Evolutionary conservation across 2,113 vertebrate genomes (phyloP).

Genomic region (Gadus macrocephalus): DNA sequence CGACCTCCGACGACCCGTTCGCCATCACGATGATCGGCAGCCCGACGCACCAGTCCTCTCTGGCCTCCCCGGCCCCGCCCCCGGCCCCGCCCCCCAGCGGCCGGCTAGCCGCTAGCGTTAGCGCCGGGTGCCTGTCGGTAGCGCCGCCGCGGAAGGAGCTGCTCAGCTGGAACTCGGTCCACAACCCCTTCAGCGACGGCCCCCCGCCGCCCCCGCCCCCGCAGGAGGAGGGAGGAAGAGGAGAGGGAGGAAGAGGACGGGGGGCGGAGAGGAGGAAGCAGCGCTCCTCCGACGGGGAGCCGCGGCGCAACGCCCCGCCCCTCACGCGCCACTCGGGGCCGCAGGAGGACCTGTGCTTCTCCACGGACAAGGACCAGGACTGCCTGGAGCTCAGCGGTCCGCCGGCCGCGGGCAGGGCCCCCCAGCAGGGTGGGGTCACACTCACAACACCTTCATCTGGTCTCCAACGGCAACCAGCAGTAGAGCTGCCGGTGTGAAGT

Average conservation of each 20-base stretch:
- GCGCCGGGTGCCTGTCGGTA: constrained; percentile 35
- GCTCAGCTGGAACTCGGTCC: constrained; percentile 69
- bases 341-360: constrained; percentile 73
- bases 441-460: too few species aligned
- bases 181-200: constrained; percentile 71
- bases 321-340: constrained; percentile 72
- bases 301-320: constrained; percentile 64
- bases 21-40: constrained; percentile 77
- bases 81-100: constrained; percentile 24
- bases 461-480: too few species aligned
- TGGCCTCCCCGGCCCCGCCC: constrained; percentile 48
- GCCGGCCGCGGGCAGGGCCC: constrained; percentile 33
- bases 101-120: constrained; percentile 12
- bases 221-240: constrained; percentile 48
- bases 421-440: constrained; percentile 47
- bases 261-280: constrained; percentile 56
- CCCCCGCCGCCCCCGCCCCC: constrained; percentile 21
- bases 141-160: constrained; percentile 62
- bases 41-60: constrained; percentile 69
- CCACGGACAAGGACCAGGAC: constrained; percentile 75
- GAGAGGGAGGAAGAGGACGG: constrained; percentile 29
- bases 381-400: constrained; percentile 60
- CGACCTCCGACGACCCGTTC: constrained; percentile 70
- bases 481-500: neutral
- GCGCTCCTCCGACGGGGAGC: constrained; percentile 55